phyloP scores from a whole-genome alignment of 2,888 invertebrate species.

The Sarcophaga subvicina region DNA sequence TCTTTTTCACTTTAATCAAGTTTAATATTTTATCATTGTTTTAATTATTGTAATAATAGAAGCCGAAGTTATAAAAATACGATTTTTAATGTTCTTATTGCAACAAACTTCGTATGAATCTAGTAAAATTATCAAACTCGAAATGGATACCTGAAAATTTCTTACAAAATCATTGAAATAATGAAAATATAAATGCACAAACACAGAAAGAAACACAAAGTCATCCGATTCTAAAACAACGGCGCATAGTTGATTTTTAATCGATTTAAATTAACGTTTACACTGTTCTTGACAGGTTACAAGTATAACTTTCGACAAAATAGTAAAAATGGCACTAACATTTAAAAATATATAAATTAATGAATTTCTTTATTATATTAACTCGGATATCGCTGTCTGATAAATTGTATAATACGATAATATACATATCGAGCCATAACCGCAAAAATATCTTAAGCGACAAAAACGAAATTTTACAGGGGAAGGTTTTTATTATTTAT shows the following conservation, averaged over 20 bases:
- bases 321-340: too few species aligned
- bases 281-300: too few species aligned
- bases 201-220: neutral
- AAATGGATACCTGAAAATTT: constrained; percentile 47
- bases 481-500: too few species aligned
- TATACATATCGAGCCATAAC: too few species aligned
- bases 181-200: constrained; percentile 10
- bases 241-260: neutral
- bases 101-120: constrained; percentile 23
- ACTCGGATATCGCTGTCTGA: too few species aligned
- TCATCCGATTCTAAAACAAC: neutral
- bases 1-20: constrained; percentile 20
- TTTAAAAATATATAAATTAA: too few species aligned
- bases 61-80: neutral
- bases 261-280: neutral
- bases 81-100: neutral
- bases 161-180: constrained; percentile 45
- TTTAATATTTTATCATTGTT: constrained; percentile 2
- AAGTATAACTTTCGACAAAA: too few species aligned
- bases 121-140: constrained; percentile 27
- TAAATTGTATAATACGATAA: too few species aligned
- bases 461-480: too few species aligned
- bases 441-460: too few species aligned
- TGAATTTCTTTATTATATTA: too few species aligned
- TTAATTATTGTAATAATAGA: neutral